Conservation (phyloP, 2,888 invertebrate genomes). For the Nomada fabriciana region DNA sequence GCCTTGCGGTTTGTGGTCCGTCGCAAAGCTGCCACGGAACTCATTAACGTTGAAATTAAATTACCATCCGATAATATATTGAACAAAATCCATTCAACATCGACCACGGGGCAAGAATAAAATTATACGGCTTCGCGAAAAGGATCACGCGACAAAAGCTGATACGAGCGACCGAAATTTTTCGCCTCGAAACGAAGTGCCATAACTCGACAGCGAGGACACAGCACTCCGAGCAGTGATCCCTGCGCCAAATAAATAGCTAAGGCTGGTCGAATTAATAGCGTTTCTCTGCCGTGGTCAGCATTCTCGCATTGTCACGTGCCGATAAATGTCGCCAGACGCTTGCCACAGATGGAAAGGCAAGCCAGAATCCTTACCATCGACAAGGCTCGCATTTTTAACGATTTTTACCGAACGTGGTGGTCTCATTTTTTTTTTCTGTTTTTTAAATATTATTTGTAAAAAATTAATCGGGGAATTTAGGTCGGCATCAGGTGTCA, state of each 20-base stretch:
- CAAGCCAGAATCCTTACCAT: background rate
- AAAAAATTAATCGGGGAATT: too few species aligned
- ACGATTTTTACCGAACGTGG: too few species aligned
- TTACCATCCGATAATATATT: background rate
- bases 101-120: background rate
- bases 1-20: background rate
- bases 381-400: too few species aligned
- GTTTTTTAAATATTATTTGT: too few species aligned
- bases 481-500: too few species aligned
- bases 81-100: background rate
- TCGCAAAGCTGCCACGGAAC: slow-evolving; percentile 13
- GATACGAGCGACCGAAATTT: background rate
- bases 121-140: background rate
- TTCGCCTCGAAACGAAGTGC: background rate
- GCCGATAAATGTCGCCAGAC: slow-evolving; percentile 10
- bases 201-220: background rate
- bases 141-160: background rate
- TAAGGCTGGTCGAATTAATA: background rate
- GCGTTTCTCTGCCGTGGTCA: background rate
- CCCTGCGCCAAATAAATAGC: background rate
- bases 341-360: background rate
- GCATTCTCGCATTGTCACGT: background rate
- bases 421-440: too few species aligned
- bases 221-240: background rate
- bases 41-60: slow-evolving; percentile 22